Conservation (phyloP, 2,797 vertebrate species). For the Enteromius treurensis region DNA sequence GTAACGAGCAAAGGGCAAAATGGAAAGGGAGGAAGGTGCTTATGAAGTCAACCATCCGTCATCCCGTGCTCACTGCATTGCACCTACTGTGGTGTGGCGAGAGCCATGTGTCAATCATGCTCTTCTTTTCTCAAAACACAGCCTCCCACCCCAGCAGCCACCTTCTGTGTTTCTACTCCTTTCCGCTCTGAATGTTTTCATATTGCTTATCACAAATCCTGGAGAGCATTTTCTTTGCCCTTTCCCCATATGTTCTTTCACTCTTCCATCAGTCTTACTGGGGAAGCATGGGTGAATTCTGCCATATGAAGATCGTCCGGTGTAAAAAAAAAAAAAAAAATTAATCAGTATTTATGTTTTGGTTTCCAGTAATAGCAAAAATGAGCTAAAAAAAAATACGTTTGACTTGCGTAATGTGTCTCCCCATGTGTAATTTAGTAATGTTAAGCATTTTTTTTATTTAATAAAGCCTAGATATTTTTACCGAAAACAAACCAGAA, state of each 20-base stretch:
- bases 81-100: slow-evolving; percentile 38
- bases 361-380: neutral
- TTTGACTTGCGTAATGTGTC: neutral
- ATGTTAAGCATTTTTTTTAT: neutral
- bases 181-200: slow-evolving; percentile 19
- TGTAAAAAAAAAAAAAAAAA: neutral
- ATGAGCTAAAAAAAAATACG: neutral
- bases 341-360: neutral
- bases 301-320: neutral
- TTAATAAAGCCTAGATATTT: neutral
- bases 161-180: neutral
- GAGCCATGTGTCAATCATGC: slow-evolving; percentile 54
- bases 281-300: neutral
- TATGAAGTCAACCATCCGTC: slow-evolving; percentile 44
- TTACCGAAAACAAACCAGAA: neutral
- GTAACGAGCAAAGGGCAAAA: slow-evolving; percentile 17
- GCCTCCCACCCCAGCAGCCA: neutral
- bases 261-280: neutral
- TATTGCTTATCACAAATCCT: neutral
- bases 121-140: slow-evolving; percentile 19
- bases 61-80: slow-evolving; percentile 50
- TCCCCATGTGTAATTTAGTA: neutral
- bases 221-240: neutral
- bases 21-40: slow-evolving; percentile 14
- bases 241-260: neutral